Conservation (phyloP, 2,888 invertebrate genomes). For the Latrodectus elegans region DNA sequence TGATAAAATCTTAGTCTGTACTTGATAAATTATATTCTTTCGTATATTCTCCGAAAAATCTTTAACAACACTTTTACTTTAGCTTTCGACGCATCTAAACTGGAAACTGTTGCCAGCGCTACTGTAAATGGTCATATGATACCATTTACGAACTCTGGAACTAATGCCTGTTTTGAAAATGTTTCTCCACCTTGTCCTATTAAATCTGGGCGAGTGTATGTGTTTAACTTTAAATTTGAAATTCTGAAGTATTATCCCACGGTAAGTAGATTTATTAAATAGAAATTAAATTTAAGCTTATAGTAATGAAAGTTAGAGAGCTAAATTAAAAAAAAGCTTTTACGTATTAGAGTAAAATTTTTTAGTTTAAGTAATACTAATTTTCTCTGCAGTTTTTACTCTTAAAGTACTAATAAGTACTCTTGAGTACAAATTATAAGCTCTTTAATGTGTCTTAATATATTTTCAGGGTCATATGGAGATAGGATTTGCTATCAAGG, state of each 20-base stretch:
- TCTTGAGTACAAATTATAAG: too few species aligned
- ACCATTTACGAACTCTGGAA: slow-evolving; percentile 20
- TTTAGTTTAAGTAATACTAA: too few species aligned
- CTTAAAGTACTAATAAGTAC: too few species aligned
- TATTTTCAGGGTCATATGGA: slow-evolving; percentile 11
- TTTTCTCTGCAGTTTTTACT: too few species aligned
- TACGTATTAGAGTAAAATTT: too few species aligned
- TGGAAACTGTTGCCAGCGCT: slow-evolving; percentile 11
- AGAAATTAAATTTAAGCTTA: too few species aligned
- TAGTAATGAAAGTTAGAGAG: too few species aligned
- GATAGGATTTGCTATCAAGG: slow-evolving; percentile 7
- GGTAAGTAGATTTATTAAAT: background rate
- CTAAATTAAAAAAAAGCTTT: too few species aligned
- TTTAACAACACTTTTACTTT: background rate
- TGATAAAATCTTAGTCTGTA: too few species aligned
- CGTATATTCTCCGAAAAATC: too few species aligned
- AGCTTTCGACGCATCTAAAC: slow-evolving; percentile 13
- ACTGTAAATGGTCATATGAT: background rate
- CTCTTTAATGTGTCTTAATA: too few species aligned
- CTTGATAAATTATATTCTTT: too few species aligned
- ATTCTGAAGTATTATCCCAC: slow-evolving; percentile 30
- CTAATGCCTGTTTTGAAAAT: slow-evolving; percentile 24
- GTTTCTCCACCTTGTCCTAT: slow-evolving; percentile 21
- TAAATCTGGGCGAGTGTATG: background rate
- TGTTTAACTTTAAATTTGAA: slow-evolving; percentile 24